These are phyloP conservation scores for Regulus satrapa DNA, from an alignment of 2,113 vertebrate species.

Conservation along the genomic window DNA sequence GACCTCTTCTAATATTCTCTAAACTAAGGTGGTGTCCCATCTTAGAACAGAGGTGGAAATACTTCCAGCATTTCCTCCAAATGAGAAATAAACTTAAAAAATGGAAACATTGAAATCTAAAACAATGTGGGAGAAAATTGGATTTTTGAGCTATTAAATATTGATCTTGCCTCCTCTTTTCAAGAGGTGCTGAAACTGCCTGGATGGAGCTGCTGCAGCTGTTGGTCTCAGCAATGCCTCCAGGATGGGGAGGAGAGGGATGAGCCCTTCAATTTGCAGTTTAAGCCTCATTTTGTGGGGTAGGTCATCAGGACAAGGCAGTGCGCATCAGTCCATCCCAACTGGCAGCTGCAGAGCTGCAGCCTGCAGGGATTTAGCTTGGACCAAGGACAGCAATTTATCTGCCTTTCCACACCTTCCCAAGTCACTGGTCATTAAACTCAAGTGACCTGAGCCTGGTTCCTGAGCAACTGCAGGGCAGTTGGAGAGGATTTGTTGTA, in stretches of 20 bases:
- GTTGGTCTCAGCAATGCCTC: background rate
- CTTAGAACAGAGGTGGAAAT: background rate
- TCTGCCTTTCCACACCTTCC: background rate
- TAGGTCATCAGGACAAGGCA: background rate
- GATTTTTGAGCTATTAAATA: background rate
- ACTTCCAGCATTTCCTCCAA: background rate
- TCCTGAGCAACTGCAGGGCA: background rate
- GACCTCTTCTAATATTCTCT: background rate
- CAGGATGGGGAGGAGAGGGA: rapidly evolving
- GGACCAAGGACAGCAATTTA: background rate
- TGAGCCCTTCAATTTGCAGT: background rate
- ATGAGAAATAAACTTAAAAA: background rate
- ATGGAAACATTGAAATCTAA: rapidly evolving
- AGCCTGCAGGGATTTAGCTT: background rate
- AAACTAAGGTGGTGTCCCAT: background rate
- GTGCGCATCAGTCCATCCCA: background rate
- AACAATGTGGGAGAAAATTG: background rate
- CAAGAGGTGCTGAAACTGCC: rapidly evolving
- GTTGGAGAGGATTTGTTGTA: background rate
- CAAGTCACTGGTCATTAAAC: background rate
- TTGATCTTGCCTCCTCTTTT: background rate
- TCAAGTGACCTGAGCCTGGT: background rate
- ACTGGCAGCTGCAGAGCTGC: background rate
- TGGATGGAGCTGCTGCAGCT: background rate
- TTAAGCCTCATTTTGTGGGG: background rate